Evolutionary conservation across 2,888 invertebrate genomes (phyloP).

Genomic region (Neoaliturus tenellus): DNA sequence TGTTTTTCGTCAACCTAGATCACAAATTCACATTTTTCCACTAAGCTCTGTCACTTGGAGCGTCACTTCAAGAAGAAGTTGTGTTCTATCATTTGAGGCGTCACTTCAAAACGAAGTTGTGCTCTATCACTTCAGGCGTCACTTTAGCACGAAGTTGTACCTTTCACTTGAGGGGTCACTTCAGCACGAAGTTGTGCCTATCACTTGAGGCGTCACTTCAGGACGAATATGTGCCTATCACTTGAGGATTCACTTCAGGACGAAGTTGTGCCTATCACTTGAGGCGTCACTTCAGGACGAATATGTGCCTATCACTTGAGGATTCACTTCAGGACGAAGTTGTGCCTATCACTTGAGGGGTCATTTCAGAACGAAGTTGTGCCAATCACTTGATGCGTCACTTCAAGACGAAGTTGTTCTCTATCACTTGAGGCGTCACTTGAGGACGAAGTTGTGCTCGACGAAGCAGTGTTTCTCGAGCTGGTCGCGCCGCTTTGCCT

Average conservation of each 20-base stretch:
- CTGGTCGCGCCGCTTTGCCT: not conserved
- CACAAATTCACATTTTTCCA: too few species aligned
- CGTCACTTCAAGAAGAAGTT: too few species aligned
- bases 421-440: not conserved
- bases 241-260: not conserved
- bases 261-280: not conserved
- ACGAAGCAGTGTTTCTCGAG: not conserved
- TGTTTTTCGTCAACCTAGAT: too few species aligned
- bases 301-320: not conserved
- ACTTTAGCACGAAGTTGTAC: not conserved
- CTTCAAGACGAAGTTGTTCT: conserved; percentile 64
- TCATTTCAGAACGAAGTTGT: too few species aligned
- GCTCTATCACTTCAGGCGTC: too few species aligned
- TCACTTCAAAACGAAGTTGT: not conserved
- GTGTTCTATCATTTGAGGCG: too few species aligned
- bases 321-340: too few species aligned
- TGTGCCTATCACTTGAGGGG: too few species aligned
- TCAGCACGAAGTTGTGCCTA: not conserved
- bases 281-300: not conserved
- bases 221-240: not conserved
- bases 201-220: not conserved
- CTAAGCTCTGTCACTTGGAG: too few species aligned
- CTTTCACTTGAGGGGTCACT: not conserved
- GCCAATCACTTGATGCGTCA: not conserved
- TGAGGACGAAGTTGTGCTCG: conserved; percentile 64